phyloP scores from a whole-genome alignment of 2,113 vertebrate species.

The Misgurnus mizolepis region DNA sequence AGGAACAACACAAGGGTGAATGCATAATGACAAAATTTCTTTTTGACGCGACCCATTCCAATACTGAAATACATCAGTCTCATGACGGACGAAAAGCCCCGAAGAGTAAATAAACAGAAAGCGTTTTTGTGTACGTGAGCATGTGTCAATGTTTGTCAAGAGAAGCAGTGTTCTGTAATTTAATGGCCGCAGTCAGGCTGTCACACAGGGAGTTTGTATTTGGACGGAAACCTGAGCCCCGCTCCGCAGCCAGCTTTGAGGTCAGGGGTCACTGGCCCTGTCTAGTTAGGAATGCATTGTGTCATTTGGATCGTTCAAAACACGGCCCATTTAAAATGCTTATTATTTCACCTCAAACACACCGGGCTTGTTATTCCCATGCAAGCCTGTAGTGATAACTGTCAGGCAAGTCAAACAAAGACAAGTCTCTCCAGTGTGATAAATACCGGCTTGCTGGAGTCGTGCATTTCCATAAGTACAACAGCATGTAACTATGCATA shows the following conservation, averaged over 20 bases:
- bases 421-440: constrained; percentile 27
- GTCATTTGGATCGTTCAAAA: constrained; percentile 47
- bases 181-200: constrained; percentile 40
- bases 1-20: no score
- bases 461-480: constrained; percentile 42
- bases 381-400: constrained; percentile 17
- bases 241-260: constrained; percentile 45
- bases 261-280: constrained; percentile 53
- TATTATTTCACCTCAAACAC: constrained; percentile 49
- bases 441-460: constrained; percentile 34
- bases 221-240: constrained; percentile 48
- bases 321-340: constrained; percentile 45
- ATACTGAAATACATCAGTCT: not conserved
- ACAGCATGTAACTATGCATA: constrained; percentile 40
- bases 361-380: constrained; percentile 16
- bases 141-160: constrained; percentile 27
- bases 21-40: no score
- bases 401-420: constrained; percentile 30
- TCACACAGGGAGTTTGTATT: constrained; percentile 55
- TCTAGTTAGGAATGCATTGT: constrained; percentile 61
- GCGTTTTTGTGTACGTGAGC: not conserved
- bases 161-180: constrained; percentile 39
- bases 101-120: not conserved
- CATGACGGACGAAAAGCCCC: not conserved
- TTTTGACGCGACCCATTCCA: no score